Base-by-base conservation (phyloP, 1,140 invertebrate species). In the Grapholita molesta region DNA sequence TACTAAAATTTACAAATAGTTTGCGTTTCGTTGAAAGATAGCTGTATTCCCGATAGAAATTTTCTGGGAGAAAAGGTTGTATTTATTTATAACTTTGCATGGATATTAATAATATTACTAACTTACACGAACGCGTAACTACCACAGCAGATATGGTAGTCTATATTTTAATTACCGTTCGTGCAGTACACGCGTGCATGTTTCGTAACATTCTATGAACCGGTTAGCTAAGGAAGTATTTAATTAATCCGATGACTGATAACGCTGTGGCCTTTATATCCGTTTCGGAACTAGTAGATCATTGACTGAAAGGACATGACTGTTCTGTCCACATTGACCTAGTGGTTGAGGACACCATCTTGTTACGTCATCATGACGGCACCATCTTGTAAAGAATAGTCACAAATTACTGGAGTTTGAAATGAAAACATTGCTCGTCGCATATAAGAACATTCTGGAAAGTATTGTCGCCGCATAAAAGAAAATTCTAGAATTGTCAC, bases 281-380 rank as follows among this genome's bases (percentile, higher is more conserved):
- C 52, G 7, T 21, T 6, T 71, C 69, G 69, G 72, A 74, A 74
- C 67, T 35, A 23, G 35, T 15, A n/a, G 1, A 48, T 6, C 42
- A 48, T 38, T n/a, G 35, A 53, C 9, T 66, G 64, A 64, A 66
- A 65, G 66, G 72, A 42, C 6, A 38, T 38, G 66, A 52, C 52
- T 72, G 68, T 78, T 74, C 71, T 65, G 25, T 38, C 65, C 28
- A 30, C 68, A 73, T 75, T 79, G 77, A 75, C 77, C 77, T 70
- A 77, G 73, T 73, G 64, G 52, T 48, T 61, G 70, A 75, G 66
- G 42, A 70, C 70, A 57, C 6, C 18, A 21, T 18, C 7, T 48
- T 48, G 18, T 48, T 48, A 21, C 18, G 15, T 7, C 3, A 48
- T 7, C 42, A 48, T 48, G 18, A 21, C 15, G n/a, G 18, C 12